A percentile compares a stretch with the other conserved stretches of the same genome.
These are phyloP conservation scores for Indicator maculatus DNA, from an alignment of 2,113 vertebrate species.

Conservation along the genomic window DNA sequence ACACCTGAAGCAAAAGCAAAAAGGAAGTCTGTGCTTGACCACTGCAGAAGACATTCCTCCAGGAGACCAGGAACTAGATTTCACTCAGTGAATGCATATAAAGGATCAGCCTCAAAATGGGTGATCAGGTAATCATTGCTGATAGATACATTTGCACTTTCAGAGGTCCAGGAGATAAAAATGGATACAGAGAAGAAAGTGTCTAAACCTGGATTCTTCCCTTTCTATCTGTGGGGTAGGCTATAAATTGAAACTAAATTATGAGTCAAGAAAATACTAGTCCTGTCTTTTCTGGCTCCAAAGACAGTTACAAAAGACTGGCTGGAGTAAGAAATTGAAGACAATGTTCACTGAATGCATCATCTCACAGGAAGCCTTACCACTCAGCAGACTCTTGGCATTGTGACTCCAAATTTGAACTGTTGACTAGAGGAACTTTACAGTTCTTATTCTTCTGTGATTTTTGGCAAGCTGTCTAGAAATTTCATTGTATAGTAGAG, in stretches of 20 bases:
- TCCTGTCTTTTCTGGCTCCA: background rate
- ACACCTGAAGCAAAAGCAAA: background rate
- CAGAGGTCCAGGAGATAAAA: background rate
- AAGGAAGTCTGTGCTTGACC: background rate
- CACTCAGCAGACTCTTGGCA: background rate
- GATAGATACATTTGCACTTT: background rate
- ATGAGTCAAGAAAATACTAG: background rate
- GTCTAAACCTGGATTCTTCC: background rate
- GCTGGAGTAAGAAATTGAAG: background rate
- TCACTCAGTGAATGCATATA: background rate
- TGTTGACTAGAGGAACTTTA: background rate
- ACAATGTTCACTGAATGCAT: background rate
- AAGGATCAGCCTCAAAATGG: background rate
- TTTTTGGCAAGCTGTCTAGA: constrained; percentile 13
- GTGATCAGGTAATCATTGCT: background rate
- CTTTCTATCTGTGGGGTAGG: background rate
- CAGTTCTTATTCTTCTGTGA: background rate
- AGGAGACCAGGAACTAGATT: background rate
- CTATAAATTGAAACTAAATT: background rate
- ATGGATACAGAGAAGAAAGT: background rate
- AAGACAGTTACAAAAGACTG: background rate
- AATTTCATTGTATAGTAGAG: background rate
- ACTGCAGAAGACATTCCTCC: background rate
- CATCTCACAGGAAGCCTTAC: background rate
- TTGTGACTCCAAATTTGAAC: background rate